Evolutionary conservation across 92 coral and sea anemone species (phyloP).

Genomic region (Epizoanthus rinbou): DNA sequence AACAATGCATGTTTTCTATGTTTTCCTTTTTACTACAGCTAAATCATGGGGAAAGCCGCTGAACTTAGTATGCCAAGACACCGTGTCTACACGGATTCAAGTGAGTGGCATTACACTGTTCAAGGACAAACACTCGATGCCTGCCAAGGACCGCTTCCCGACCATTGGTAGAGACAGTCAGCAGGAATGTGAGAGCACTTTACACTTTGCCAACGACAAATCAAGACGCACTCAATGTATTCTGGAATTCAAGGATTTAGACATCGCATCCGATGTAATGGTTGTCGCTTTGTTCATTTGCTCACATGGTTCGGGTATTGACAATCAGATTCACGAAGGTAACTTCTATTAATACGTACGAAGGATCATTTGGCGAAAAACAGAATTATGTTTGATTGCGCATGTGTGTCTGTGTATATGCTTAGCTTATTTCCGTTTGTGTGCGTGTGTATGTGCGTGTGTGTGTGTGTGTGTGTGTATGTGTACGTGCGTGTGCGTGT

Average conservation of each 20-base stretch:
- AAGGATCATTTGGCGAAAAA: no score
- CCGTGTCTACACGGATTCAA: constrained; percentile 32
- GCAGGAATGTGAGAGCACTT: constrained; percentile 51
- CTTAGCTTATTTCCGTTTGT: no score
- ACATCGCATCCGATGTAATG: constrained; percentile 49
- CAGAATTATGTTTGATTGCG: no score
- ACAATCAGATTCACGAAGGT: constrained; percentile 24
- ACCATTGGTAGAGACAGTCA: constrained; percentile 60
- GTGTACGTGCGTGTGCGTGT: no score
- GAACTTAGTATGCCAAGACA: constrained; percentile 52
- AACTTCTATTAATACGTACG: background rate
- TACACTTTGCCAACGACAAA: constrained; percentile 15
- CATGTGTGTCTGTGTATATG: no score
- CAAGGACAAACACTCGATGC: constrained; percentile 23
- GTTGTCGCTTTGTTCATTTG: constrained; percentile 60
- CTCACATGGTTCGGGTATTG: constrained; percentile 22
- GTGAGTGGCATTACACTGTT: constrained; percentile 69
- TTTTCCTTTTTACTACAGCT: constrained; percentile 25
- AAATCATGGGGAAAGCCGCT: constrained; percentile 63
- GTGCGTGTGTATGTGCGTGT: no score
- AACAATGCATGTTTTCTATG: no score
- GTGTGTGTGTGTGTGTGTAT: no score
- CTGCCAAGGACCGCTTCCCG: constrained; percentile 56
- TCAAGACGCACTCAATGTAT: constrained; percentile 51
- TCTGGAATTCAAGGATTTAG: constrained; percentile 47